Evolutionary conservation across 1,140 invertebrate species (phyloP).

Genomic region (Trissolcus basalis): DNA sequence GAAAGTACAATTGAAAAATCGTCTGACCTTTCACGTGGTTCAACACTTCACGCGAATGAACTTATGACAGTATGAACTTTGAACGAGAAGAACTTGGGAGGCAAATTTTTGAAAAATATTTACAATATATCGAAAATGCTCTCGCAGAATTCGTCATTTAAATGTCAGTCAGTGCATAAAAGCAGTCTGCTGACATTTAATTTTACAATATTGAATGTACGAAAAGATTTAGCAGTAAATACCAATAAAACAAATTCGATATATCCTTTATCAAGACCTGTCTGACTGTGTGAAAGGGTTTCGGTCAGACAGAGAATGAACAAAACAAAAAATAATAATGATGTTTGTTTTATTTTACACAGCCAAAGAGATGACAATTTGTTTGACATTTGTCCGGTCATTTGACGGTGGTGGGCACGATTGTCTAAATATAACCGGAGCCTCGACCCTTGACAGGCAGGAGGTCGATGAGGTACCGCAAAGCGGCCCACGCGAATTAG

Average conservation of each 20-base stretch:
- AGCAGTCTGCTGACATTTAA: no score
- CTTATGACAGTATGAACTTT: conserved; percentile 5
- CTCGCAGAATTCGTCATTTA: no score
- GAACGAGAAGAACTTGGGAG: neutral
- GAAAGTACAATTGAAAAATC: no score
- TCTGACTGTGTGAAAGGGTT: no score
- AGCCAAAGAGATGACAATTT: neutral
- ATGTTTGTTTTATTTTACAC: neutral
- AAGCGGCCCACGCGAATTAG: conserved; percentile 47
- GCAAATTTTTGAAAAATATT: no score
- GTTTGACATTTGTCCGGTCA: neutral
- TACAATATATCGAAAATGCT: no score
- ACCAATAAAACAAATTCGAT: no score
- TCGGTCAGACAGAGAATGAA: no score
- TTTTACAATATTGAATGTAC: no score
- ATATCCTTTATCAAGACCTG: no score
- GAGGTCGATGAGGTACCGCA: conserved; percentile 53
- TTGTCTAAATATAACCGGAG: conserved; percentile 53
- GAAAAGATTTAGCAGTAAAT: no score
- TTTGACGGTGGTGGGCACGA: conserved; percentile 11
- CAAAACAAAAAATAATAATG: neutral
- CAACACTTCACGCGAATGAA: neutral
- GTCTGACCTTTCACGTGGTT: neutral
- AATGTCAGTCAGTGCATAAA: no score
- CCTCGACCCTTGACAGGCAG: conserved; percentile 42